phyloP scores from a whole-genome alignment of 2,113 vertebrate genomes.

The Sminthopsis crassicaudata region DNA sequence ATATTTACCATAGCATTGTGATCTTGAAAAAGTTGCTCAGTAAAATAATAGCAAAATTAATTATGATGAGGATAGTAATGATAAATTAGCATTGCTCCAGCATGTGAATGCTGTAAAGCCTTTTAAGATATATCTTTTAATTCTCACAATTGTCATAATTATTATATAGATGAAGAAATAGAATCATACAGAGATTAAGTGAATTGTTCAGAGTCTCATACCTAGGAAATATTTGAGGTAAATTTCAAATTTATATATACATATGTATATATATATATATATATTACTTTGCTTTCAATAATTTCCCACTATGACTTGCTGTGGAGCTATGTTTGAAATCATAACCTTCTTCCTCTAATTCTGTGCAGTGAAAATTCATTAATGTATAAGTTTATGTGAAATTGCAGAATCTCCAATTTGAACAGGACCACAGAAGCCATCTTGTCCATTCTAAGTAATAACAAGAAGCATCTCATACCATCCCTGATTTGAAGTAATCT shows the following conservation, averaged over 20 bases:
- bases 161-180: background rate
- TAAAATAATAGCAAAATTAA: background rate
- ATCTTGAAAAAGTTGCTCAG: background rate
- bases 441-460: background rate
- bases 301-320: background rate
- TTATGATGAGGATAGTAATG: background rate
- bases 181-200: background rate
- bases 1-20: background rate
- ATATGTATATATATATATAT: background rate
- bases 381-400: background rate
- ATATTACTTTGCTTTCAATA: background rate
- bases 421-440: background rate
- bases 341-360: background rate
- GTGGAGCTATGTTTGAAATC: background rate
- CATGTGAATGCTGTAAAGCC: background rate
- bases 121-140: background rate
- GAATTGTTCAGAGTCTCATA: background rate
- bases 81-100: background rate
- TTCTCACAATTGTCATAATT: background rate
- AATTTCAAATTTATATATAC: background rate
- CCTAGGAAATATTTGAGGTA: background rate
- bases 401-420: background rate
- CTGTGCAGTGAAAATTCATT: background rate
- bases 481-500: background rate
- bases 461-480: background rate